These are phyloP conservation scores for Leistus spinibarbis DNA, from an alignment of 2,888 invertebrate species.

Conservation along the genomic window DNA sequence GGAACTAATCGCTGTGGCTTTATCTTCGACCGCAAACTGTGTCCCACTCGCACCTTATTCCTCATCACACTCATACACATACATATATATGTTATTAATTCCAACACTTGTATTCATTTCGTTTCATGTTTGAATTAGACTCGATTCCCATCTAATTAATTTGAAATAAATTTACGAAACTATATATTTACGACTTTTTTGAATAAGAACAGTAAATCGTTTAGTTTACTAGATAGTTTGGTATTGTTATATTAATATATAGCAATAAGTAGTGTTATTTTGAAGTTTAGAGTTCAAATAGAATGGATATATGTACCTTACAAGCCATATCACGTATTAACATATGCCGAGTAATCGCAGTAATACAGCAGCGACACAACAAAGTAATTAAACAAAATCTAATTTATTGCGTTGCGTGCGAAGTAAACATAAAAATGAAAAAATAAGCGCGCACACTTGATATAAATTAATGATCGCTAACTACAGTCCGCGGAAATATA, in stretches of 20 bases:
- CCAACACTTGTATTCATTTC: not conserved
- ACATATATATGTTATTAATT: conserved; percentile 18
- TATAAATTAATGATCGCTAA: conserved; percentile 38
- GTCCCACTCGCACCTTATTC: conserved; percentile 1
- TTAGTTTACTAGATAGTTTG: too few relatives aligned
- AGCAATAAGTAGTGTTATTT: too few relatives aligned
- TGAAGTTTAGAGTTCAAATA: too few relatives aligned
- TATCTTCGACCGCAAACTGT: conserved; percentile 27
- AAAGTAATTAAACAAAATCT: conserved; percentile 38
- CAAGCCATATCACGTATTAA: not conserved
- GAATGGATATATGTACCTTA: too few relatives aligned
- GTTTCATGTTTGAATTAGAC: conserved; percentile 23
- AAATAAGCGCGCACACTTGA: conserved; percentile 28
- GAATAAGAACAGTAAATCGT: too few relatives aligned
- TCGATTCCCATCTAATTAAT: not conserved
- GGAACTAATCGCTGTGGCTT: conserved; percentile 33
- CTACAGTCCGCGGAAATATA: conserved; percentile 38
- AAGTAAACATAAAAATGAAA: conserved; percentile 26
- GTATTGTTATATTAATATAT: too few relatives aligned
- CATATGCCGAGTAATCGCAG: not conserved
- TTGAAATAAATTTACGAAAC: not conserved
- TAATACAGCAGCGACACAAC: conserved; percentile 16
- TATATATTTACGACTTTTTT: too few relatives aligned
- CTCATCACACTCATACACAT: conserved; percentile 12
- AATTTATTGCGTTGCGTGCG: conserved; percentile 36